Conservation (phyloP, 2,113 vertebrate species). For the Speoplatyrhinus poulsoni region DNA sequence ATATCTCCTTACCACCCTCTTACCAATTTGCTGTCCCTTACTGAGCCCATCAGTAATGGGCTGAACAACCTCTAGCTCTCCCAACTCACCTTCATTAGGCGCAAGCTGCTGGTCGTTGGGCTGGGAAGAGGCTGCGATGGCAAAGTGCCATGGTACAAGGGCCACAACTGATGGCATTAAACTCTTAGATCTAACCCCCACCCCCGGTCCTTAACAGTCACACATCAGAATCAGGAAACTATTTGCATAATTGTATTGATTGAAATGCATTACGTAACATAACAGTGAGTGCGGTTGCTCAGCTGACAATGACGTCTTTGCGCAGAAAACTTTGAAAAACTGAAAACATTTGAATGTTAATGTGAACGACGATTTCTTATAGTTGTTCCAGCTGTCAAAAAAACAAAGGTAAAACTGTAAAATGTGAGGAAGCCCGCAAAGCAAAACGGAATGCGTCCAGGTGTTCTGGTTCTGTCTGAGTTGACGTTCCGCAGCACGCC, state of each 20-base stretch:
- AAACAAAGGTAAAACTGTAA: constrained; percentile 49
- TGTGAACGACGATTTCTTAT: constrained; percentile 50
- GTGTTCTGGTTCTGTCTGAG: constrained; percentile 35
- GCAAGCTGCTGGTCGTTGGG: constrained; percentile 66
- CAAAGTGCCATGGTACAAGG: constrained; percentile 60
- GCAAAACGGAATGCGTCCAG: constrained; percentile 51
- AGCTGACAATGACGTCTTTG: constrained; percentile 55
- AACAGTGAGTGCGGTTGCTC: constrained; percentile 45
- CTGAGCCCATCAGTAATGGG: constrained; percentile 50
- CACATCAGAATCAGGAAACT: constrained; percentile 59
- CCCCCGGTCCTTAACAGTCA: constrained; percentile 47
- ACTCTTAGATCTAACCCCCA: constrained; percentile 63
- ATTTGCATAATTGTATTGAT: constrained; percentile 64
- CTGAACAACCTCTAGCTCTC: constrained; percentile 67
- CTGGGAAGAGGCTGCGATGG: constrained; percentile 56
- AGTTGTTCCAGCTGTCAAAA: constrained; percentile 48
- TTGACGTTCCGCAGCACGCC: constrained; percentile 54
- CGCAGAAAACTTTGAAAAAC: constrained; percentile 34
- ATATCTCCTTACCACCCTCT: constrained; percentile 28
- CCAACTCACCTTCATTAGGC: constrained; percentile 68
- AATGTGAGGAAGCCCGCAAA: constrained; percentile 51
- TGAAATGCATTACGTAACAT: constrained; percentile 46
- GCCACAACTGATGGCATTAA: constrained; percentile 68
- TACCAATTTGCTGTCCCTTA: constrained; percentile 35
- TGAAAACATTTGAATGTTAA: constrained; percentile 53